Base-by-base conservation (phyloP, 2,888 invertebrate genomes). In the Lasius platythorax region DNA sequence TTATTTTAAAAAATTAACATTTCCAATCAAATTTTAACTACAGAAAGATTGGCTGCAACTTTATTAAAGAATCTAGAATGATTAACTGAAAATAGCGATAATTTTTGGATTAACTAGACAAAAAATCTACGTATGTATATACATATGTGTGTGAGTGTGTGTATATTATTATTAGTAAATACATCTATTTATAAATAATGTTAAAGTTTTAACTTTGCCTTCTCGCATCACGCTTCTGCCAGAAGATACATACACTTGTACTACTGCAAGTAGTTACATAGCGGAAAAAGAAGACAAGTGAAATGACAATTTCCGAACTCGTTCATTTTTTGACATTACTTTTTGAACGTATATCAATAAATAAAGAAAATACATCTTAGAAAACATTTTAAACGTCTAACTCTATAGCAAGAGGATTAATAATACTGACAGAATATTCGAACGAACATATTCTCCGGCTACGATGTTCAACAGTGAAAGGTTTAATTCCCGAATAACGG, bases 221-320 rank as follows among this genome's bases (percentile, higher is more conserved):
- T 70, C 18, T 50, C 11, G 11, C 12, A 23, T 46, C 46, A 30
- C 18, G 9, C 5, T 18, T 18, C 28, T 2, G 12, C 1, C 56
- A 30, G 30, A 6, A 30, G 6, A 33, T 50, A 70, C 53, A 9
- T 73, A 40, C 8, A 56, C 11, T 73, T 53, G 5, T 43, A 58
- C 58, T 40, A 58, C 72, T 73, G 40, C 28, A 40, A 73, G 40
- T 61, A 43, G 43, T 63, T n/a, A 74, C n/a, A 23, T 8, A 46
- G 15, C 15, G 43, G 5, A 43, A 75, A 75, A 63, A 61, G 30
- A 2, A 46, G 33, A n/a, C 30, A 12, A 12, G 8, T 56, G 9
- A 9, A 30, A 50, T 2, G 23, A 23, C 23, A 30, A 70, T 70
- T 70, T 56, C 18, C 3, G 9, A 8, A 37, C 3, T 40, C 6